Conservation (phyloP, 2,888 invertebrate species). For the Xestia ashworthii region DNA sequence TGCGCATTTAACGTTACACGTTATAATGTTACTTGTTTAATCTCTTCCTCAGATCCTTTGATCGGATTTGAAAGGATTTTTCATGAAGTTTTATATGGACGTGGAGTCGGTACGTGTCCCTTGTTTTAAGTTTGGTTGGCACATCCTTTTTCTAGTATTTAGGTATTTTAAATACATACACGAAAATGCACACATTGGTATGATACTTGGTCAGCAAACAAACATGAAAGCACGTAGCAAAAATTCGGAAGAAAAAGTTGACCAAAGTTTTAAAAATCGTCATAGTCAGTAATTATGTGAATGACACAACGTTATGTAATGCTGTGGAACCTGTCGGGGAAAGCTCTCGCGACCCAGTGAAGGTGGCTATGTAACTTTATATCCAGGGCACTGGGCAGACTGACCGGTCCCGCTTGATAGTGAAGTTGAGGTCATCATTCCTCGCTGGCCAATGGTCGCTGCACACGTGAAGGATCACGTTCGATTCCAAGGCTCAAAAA, state of each 20-base stretch:
- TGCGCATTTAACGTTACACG: too few relatives aligned
- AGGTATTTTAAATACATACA: neutral
- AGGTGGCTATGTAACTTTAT: constrained; percentile 33
- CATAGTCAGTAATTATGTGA: constrained; percentile 52
- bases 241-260: constrained; percentile 40
- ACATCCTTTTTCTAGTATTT: neutral
- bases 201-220: neutral
- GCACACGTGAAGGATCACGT: too few relatives aligned
- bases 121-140: neutral
- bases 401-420: constrained; percentile 7
- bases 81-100: constrained; percentile 49
- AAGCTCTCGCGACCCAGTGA: constrained; percentile 47
- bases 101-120: constrained; percentile 38
- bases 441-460: neutral
- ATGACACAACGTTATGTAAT: constrained; percentile 48
- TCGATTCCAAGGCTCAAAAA: neutral
- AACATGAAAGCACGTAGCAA: neutral
- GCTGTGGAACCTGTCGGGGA: constrained; percentile 30
- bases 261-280: constrained; percentile 34
- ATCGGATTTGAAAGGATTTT: constrained; percentile 50
- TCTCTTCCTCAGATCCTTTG: constrained; percentile 54
- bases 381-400: constrained; percentile 35
- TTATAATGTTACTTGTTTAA: neutral
- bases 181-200: neutral
- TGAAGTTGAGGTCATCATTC: constrained; percentile 5